These are phyloP conservation scores for Pachyseris speciosa DNA, from an alignment of 64 coral and sea anemone genomes.

Conservation along the genomic window DNA sequence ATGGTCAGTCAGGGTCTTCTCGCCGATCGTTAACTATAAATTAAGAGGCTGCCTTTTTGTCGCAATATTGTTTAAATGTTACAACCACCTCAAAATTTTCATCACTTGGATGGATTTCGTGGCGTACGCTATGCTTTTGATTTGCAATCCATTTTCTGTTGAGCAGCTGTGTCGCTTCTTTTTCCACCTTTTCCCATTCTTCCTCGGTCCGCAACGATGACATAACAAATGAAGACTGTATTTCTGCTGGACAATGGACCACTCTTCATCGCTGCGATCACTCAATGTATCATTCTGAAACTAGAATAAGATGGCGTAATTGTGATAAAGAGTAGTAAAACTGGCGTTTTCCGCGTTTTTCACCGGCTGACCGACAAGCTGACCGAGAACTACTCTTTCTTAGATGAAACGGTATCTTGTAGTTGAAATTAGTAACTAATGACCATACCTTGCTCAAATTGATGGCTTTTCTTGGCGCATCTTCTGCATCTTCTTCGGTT, in stretches of 20 bases:
- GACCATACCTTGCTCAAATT: neutral
- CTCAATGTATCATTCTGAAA: too few relatives aligned
- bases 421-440: neutral
- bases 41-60: slow-evolving; percentile 43
- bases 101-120: slow-evolving; percentile 12
- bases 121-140: neutral
- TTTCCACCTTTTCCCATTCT: neutral
- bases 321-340: neutral
- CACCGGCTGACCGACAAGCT: neutral
- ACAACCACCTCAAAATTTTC: slow-evolving; percentile 59
- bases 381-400: neutral
- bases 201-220: neutral
- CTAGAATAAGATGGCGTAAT: neutral
- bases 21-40: slow-evolving; percentile 48
- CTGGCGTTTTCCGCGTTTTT: neutral
- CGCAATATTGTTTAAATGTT: slow-evolving; percentile 62
- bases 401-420: neutral
- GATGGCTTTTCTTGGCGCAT: neutral
- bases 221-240: neutral
- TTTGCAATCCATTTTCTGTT: neutral
- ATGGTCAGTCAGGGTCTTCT: slow-evolving; percentile 59
- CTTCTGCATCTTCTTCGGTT: neutral
- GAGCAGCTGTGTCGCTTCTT: neutral
- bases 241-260: neutral
- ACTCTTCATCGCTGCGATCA: neutral